Base-by-base conservation (phyloP, 2,113 vertebrate species). In the Chauna torquata region DNA sequence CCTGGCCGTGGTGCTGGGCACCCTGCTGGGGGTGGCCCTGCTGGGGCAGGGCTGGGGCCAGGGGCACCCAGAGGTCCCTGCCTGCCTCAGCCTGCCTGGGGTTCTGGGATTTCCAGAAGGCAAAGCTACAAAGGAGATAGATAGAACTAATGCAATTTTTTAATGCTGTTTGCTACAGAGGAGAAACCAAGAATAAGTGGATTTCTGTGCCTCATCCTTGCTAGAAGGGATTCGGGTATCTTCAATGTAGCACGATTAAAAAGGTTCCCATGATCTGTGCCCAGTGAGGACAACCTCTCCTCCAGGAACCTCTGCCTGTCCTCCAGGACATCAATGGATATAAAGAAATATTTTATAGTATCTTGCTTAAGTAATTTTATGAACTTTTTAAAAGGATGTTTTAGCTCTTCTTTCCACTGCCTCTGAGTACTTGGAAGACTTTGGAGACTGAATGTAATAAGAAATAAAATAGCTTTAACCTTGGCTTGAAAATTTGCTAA, bases 351-450 rank as follows among this genome's bases (percentile, higher is more conserved):
- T 83, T 88, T 57, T 34, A 6, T 65, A 32, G 34, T 10, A 25
- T 16, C 65, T 94, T 88, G 52, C 13, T 13, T 32, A 44, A 72
- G 19, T 7, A 47, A 30, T 80, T 91, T 77, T 57, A 57, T 1
- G 2, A 69, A 64, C 4, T 23, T 71, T 40, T 9, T 0, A 65
- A 40, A 84, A 11, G 2, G 3, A 2, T 25, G 9, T n/a, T 82
- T 94, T 68, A 59, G 16, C 22, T 69, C 25, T 82, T 79, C 12
- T 81, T 17, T 81, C 16, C 27, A 40, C 34, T 25, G 57, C 57
- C 17, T 65, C 45, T 34, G 59, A 81, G 16, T 16, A 24, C 25
- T 69, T 72, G 40, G 40, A 92, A 77, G 32, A 57, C 64, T 34
- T 3, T 23, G 45, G 34, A 92, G 47, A 14, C 11, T 32, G 52